Percentiles rank a stretch among this genome's conserved stretches.
These are phyloP conservation scores for Zenarchopterus dispar DNA, from an alignment of 2,797 vertebrate genomes.

Conservation along the genomic window DNA sequence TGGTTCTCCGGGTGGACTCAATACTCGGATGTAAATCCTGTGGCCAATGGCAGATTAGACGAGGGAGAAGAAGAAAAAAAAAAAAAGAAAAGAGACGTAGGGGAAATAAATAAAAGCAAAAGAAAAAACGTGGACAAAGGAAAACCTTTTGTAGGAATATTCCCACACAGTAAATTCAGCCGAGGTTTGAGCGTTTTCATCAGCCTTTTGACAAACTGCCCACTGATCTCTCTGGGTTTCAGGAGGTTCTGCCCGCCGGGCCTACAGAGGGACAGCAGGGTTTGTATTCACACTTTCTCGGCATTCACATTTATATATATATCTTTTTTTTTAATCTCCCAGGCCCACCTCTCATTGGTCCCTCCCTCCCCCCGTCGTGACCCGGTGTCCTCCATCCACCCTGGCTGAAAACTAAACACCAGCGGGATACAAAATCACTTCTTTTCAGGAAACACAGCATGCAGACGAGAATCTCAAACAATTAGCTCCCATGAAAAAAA, in stretches of 20 bases:
- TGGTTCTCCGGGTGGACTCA: slow-evolving; percentile 78
- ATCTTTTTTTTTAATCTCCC: not conserved
- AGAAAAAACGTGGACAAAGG: slow-evolving; percentile 50
- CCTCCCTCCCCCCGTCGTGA: slow-evolving; percentile 18
- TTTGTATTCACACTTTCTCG: slow-evolving; percentile 18
- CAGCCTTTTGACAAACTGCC: slow-evolving; percentile 11
- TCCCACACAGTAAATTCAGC: slow-evolving; percentile 58
- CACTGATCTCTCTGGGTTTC: not conserved
- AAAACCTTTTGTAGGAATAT: slow-evolving; percentile 65
- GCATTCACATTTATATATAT: slow-evolving; percentile 20
- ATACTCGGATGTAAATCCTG: slow-evolving; percentile 79
- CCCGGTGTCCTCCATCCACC: slow-evolving; percentile 25
- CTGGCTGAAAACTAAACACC: slow-evolving; percentile 44
- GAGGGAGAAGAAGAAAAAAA: slow-evolving; percentile 21
- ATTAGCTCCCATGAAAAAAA: slow-evolving; percentile 57
- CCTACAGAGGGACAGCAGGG: not conserved
- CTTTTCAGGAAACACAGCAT: slow-evolving; percentile 40
- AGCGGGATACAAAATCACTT: slow-evolving; percentile 60
- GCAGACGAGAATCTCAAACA: slow-evolving; percentile 65
- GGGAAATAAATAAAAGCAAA: slow-evolving; percentile 60
- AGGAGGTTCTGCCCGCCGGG: not conserved
- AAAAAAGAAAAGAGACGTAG: slow-evolving; percentile 44
- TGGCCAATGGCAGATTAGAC: slow-evolving; percentile 73
- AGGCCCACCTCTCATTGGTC: slow-evolving; percentile 21
- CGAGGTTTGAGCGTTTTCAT: slow-evolving; percentile 36